Percentiles rank a stretch among this genome's conserved stretches.
Evolutionary conservation across 2,113 vertebrate genomes (phyloP).

Genomic region (Mormyrus iriodes): DNA sequence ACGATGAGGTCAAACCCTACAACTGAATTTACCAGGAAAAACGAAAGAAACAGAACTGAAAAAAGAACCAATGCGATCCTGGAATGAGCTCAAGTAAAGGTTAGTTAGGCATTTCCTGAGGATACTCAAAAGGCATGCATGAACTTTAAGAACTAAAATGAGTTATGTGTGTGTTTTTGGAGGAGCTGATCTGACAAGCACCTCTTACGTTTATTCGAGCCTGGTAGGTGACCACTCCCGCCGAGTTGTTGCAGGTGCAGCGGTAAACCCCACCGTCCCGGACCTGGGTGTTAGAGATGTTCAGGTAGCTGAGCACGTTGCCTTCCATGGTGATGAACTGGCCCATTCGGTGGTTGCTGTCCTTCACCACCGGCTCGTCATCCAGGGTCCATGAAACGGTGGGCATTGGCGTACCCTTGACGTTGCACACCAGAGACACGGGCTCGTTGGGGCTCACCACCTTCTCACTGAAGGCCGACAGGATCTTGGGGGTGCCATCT

Average conservation of each 20-base stretch:
- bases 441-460: constrained; percentile 91
- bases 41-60: not conserved
- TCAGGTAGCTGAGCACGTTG: constrained; percentile 93
- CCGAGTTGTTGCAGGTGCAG: constrained; percentile 96
- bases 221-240: constrained; percentile 97
- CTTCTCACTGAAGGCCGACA: constrained; percentile 94
- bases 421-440: constrained; percentile 89
- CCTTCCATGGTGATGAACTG: constrained; percentile 87
- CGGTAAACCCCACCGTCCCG: constrained; percentile 93
- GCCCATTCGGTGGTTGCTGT: constrained; percentile 84
- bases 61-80: constrained; percentile 13
- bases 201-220: constrained; percentile 99
- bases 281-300: constrained; percentile 90
- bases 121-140: constrained; percentile 52
- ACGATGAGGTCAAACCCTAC: not conserved
- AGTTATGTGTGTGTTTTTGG: constrained; percentile 73
- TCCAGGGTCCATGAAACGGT: constrained; percentile 89
- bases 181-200: constrained; percentile 99
- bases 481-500: constrained; percentile 97
- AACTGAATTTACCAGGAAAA: constrained; percentile 1
- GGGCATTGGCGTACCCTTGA: constrained; percentile 89
- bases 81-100: constrained; percentile 21
- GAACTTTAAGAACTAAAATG: constrained; percentile 49
- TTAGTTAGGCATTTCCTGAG: constrained; percentile 21
- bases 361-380: constrained; percentile 87